These are phyloP conservation scores for Dorcus parallelipipedus DNA, from an alignment of 2,888 invertebrate species.

Conservation along the genomic window DNA sequence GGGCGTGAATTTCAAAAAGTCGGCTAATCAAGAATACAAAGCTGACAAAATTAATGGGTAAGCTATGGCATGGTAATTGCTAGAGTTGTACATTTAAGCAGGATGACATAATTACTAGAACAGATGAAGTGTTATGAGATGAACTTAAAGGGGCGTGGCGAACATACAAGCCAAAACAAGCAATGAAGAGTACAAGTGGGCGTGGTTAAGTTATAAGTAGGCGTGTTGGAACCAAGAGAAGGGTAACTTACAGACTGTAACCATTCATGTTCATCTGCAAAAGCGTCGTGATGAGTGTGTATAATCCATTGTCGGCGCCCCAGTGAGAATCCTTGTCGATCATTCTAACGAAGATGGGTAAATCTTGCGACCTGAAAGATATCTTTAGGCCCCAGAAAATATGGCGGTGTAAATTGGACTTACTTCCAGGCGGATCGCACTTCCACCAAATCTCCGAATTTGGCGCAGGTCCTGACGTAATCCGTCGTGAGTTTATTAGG, in stretches of 20 bases:
- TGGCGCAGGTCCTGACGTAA: conserved; percentile 56
- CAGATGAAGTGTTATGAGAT: too few relatives aligned
- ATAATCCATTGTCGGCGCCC: conserved; percentile 67
- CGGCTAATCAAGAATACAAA: background rate
- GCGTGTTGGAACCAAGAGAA: background rate
- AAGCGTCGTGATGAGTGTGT: conserved; percentile 69
- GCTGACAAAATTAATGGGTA: too few relatives aligned
- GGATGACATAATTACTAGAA: too few relatives aligned
- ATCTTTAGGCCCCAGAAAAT: background rate
- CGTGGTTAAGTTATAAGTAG: too few relatives aligned
- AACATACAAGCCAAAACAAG: too few relatives aligned
- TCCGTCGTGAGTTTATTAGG: conserved; percentile 57
- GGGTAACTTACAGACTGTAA: conserved; percentile 40
- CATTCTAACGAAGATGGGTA: conserved; percentile 72
- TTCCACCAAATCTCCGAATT: conserved; percentile 65
- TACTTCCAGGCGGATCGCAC: conserved; percentile 67
- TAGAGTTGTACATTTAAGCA: too few relatives aligned
- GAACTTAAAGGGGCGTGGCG: too few relatives aligned
- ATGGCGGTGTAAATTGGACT: background rate
- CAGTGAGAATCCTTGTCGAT: conserved; percentile 73
- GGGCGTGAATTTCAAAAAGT: background rate
- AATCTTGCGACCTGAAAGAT: conserved; percentile 59
- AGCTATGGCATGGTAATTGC: too few relatives aligned
- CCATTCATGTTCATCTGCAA: conserved; percentile 57
- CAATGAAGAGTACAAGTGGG: too few relatives aligned